Percentiles rank a stretch among this genome's conserved stretches.
These are phyloP conservation scores for Psittacula echo DNA, from an alignment of 2,797 vertebrate species.

Conservation along the genomic window DNA sequence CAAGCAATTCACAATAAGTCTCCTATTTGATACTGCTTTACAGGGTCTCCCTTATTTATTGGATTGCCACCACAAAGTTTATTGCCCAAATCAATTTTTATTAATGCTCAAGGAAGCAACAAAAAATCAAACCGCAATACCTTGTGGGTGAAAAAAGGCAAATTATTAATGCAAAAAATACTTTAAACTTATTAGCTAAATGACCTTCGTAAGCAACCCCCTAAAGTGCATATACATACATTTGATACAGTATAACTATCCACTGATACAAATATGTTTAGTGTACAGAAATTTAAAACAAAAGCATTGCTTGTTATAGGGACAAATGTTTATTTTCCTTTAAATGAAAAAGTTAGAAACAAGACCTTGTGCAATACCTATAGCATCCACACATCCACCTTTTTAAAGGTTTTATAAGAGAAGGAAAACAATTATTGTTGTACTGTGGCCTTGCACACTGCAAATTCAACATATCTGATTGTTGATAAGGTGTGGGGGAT, in stretches of 20 bases:
- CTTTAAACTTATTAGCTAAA: background rate
- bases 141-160: background rate
- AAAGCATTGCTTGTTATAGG: background rate
- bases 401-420: background rate
- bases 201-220: background rate
- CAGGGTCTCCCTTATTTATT: background rate
- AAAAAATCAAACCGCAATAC: background rate
- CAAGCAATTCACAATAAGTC: background rate
- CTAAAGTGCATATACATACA: background rate
- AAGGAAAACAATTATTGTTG: background rate
- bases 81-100: slow-evolving; percentile 15
- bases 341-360: background rate
- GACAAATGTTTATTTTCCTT: background rate
- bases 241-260: background rate
- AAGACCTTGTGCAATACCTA: background rate
- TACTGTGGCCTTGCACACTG: background rate
- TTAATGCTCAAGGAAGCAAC: slow-evolving; percentile 15
- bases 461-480: background rate
- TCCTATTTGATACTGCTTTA: background rate
- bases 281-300: background rate
- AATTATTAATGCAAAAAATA: background rate
- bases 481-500: background rate
- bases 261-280: background rate
- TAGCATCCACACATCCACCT: background rate
- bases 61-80: background rate